Conservation (phyloP, 2,113 vertebrate genomes). For the Upupa epops region DNA sequence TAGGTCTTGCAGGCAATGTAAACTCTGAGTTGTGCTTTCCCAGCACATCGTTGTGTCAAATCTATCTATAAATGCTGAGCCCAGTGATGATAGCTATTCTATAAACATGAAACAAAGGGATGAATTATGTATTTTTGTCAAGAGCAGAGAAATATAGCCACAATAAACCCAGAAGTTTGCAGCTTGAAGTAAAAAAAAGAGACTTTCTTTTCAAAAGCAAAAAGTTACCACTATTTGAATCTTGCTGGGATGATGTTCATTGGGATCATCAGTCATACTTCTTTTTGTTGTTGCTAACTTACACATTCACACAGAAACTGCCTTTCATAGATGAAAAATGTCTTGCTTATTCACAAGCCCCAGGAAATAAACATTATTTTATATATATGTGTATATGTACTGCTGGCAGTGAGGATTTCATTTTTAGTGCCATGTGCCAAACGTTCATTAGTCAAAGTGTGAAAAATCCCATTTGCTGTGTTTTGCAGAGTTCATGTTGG, state of each 20-base stretch:
- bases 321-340: slow-evolving; percentile 60
- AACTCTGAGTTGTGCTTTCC: not conserved
- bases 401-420: slow-evolving; percentile 36
- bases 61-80: not conserved
- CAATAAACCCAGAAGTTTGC: not conserved
- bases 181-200: not conserved
- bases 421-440: slow-evolving; percentile 53
- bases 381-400: slow-evolving; percentile 17
- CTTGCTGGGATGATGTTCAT: slow-evolving; percentile 1
- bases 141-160: not conserved
- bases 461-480: slow-evolving; percentile 57
- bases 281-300: slow-evolving; percentile 37
- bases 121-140: not conserved
- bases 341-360: slow-evolving; percentile 54
- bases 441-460: slow-evolving; percentile 64
- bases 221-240: not conserved
- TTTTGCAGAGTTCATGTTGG: slow-evolving; percentile 22
- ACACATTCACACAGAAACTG: slow-evolving; percentile 35
- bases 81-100: not conserved
- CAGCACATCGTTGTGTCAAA: not conserved
- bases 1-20: not conserved
- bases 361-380: slow-evolving; percentile 59
- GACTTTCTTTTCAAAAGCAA: slow-evolving; percentile 14
- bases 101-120: not conserved
- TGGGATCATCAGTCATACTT: slow-evolving; percentile 23